Conservation (phyloP, 2,888 invertebrate species). For the Epinotia ramella region DNA sequence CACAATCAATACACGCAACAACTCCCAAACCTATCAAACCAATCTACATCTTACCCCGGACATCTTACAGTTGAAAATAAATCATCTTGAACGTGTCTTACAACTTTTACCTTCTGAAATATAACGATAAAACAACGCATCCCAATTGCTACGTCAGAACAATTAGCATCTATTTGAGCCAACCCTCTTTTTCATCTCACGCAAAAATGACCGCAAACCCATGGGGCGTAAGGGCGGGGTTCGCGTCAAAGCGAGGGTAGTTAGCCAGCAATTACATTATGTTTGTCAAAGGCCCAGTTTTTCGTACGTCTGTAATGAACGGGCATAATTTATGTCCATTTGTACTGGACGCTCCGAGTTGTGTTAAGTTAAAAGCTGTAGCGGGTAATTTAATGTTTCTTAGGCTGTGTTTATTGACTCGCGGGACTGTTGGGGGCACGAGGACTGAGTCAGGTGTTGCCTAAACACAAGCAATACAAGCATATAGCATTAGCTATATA, state of each 20-base stretch:
- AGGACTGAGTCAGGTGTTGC: no score
- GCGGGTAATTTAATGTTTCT: not conserved
- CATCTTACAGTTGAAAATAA: not conserved
- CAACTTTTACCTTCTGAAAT: not conserved
- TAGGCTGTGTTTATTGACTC: no score
- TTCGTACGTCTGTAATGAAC: slow-evolving; percentile 68
- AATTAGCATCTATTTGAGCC: slow-evolving; percentile 43
- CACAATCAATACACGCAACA: not conserved
- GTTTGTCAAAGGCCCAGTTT: slow-evolving; percentile 65
- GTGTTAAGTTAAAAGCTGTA: not conserved
- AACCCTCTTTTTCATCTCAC: slow-evolving; percentile 28
- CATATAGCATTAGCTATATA: no score
- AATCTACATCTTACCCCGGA: not conserved
- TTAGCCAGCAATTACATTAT: slow-evolving; percentile 60
- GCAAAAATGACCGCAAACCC: slow-evolving; percentile 7
- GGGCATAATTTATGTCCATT: slow-evolving; percentile 68
- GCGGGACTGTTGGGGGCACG: no score
- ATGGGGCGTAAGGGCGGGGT: slow-evolving; percentile 14
- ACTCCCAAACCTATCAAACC: not conserved
- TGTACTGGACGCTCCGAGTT: slow-evolving; percentile 52
- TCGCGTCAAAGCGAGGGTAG: slow-evolving; percentile 42
- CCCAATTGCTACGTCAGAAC: slow-evolving; percentile 41
- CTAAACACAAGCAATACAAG: no score
- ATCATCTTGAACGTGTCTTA: not conserved
- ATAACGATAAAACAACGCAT: slow-evolving; percentile 23